Evolutionary conservation across 2,888 invertebrate species (phyloP).

Genomic region (Nebria brevicollis): DNA sequence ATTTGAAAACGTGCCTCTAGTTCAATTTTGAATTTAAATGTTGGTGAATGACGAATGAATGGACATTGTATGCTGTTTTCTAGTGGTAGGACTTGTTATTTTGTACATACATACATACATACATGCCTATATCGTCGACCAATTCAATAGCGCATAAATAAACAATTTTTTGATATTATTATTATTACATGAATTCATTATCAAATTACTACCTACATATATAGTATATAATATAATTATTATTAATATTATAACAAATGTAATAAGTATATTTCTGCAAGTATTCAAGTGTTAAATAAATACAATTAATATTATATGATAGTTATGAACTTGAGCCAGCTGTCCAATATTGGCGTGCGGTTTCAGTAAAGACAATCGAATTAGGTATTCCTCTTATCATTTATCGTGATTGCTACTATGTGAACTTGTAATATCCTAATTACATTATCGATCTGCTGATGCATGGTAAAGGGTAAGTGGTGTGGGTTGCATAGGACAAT

Average conservation of each 20-base stretch:
- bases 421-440: slow-evolving; percentile 38
- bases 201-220: no score
- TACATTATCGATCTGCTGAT: slow-evolving; percentile 35
- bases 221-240: no score
- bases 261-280: no score
- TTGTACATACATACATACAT: not conserved
- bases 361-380: no score
- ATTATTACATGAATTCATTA: not conserved
- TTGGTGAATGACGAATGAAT: slow-evolving; percentile 20
- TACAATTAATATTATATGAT: no score
- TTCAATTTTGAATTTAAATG: not conserved
- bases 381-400: not conserved
- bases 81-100: not conserved
- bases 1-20: slow-evolving; percentile 6
- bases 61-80: not conserved
- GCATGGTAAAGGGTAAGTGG: not conserved
- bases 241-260: no score
- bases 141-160: not conserved
- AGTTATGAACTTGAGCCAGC: no score
- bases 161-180: not conserved
- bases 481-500: not conserved
- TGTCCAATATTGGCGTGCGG: no score
- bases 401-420: slow-evolving; percentile 7
- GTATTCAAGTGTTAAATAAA: no score
- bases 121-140: not conserved